These are phyloP conservation scores for Cynaeus angustus DNA, from an alignment of 2,888 invertebrate species.

Conservation along the genomic window DNA sequence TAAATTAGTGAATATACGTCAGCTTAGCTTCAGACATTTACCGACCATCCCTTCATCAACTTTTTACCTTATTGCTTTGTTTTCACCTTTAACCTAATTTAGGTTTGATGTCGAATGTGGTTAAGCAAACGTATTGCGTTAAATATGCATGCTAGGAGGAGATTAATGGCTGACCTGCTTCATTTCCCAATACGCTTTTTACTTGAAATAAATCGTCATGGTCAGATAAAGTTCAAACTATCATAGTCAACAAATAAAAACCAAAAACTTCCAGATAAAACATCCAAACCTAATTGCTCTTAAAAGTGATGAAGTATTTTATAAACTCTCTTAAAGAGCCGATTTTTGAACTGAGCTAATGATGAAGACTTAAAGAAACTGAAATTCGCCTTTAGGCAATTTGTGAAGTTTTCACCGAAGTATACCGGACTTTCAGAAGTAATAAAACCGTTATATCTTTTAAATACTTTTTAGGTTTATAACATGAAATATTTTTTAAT, in stretches of 20 bases:
- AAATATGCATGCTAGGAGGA: slow-evolving; percentile 47
- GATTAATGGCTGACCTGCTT: slow-evolving; percentile 48
- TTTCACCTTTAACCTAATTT: slow-evolving; percentile 62
- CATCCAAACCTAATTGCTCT: slow-evolving; percentile 43
- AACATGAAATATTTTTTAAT: slow-evolving; percentile 59
- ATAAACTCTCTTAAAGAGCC: slow-evolving; percentile 55
- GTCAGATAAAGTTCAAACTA: slow-evolving; percentile 17
- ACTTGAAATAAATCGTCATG: slow-evolving; percentile 5
- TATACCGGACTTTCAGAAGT: slow-evolving; percentile 66
- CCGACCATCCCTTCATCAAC: slow-evolving; percentile 56
- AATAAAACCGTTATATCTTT: slow-evolving; percentile 62
- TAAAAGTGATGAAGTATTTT: slow-evolving; percentile 50
- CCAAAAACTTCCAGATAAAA: slow-evolving; percentile 21
- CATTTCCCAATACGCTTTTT: slow-evolving; percentile 36
- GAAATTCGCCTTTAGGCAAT: slow-evolving; percentile 62
- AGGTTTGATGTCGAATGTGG: slow-evolving; percentile 58
- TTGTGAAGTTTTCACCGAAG: slow-evolving; percentile 67
- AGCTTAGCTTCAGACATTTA: slow-evolving; percentile 59
- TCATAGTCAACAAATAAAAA: slow-evolving; percentile 16
- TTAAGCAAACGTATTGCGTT: slow-evolving; percentile 50
- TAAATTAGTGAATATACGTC: slow-evolving; percentile 66
- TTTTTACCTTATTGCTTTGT: slow-evolving; percentile 63
- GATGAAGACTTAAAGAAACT: slow-evolving; percentile 61
- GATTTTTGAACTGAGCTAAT: slow-evolving; percentile 64
- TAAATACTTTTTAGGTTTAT: slow-evolving; percentile 59